These are phyloP conservation scores for Drosophila maculinotata DNA, from an alignment of 2,888 invertebrate genomes.

Conservation along the genomic window DNA sequence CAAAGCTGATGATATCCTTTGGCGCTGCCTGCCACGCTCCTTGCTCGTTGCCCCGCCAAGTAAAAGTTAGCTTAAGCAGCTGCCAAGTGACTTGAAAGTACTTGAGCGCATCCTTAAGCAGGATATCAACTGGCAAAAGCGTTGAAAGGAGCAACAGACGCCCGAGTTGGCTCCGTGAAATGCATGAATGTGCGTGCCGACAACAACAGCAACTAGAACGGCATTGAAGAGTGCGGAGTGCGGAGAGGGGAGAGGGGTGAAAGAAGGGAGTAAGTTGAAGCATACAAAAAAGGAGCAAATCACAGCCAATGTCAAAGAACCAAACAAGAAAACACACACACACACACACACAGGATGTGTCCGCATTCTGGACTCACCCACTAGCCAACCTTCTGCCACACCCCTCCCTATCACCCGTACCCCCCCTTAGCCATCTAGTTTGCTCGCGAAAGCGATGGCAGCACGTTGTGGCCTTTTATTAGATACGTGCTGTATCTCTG, in stretches of 20 bases:
- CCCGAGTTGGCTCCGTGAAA: slow-evolving; percentile 12
- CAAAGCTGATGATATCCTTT: slow-evolving; percentile 29
- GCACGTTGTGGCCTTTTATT: slow-evolving; percentile 83
- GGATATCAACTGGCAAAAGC: slow-evolving; percentile 81
- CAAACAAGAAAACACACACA: slow-evolving; percentile 28
- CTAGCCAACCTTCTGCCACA: no score
- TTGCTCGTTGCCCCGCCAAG: slow-evolving; percentile 33
- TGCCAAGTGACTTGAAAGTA: slow-evolving; percentile 80
- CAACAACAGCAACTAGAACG: slow-evolving; percentile 30
- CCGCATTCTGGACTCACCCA: slow-evolving; percentile 35
- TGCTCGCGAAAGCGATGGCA: slow-evolving; percentile 63
- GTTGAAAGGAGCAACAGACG: slow-evolving; percentile 62
- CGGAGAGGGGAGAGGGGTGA: background rate
- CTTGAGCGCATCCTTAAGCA: slow-evolving; percentile 82
- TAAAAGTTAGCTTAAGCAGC: slow-evolving; percentile 80
- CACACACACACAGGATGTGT: slow-evolving; percentile 20
- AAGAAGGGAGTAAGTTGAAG: background rate
- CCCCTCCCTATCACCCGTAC: background rate
- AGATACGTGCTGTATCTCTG: slow-evolving; percentile 85
- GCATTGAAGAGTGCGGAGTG: background rate
- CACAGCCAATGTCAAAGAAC: slow-evolving; percentile 69
- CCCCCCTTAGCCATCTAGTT: background rate
- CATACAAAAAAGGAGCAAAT: slow-evolving; percentile 44
- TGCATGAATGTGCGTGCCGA: slow-evolving; percentile 49
- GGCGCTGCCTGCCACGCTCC: no score